phyloP scores from a whole-genome alignment of 2,113 vertebrate genomes.

The Oceanodroma tethys region DNA sequence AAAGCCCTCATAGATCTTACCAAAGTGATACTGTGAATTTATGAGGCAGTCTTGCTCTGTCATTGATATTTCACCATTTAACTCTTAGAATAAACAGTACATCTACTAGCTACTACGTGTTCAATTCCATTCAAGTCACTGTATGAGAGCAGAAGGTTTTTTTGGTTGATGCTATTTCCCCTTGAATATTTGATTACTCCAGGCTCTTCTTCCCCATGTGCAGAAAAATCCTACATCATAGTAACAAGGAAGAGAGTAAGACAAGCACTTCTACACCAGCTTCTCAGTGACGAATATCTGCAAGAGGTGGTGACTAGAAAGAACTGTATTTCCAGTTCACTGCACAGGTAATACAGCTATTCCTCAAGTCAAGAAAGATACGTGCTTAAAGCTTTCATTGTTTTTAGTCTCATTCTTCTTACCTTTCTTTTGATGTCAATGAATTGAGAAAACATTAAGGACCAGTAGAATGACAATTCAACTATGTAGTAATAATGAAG shows the following conservation, averaged over 20 bases:
- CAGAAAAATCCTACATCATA: background rate
- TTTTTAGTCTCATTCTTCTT: conserved; percentile 56
- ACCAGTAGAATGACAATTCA: conserved; percentile 96
- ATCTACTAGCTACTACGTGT: background rate
- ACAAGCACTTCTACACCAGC: background rate
- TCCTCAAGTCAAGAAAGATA: background rate
- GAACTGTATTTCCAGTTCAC: background rate
- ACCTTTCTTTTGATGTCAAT: conserved; percentile 99
- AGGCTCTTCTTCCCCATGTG: background rate
- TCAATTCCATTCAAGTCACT: background rate
- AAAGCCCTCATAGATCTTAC: background rate
- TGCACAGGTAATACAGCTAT: background rate
- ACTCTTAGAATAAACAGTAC: background rate
- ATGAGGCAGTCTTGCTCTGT: background rate
- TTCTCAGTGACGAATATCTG: background rate
- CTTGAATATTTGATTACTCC: background rate
- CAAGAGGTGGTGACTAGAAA: background rate
- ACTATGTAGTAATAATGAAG: conserved; percentile 96
- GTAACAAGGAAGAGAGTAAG: background rate
- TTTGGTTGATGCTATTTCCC: background rate
- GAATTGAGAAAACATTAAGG: conserved; percentile 96
- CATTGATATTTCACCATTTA: background rate
- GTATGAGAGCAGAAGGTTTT: background rate
- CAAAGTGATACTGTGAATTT: background rate
- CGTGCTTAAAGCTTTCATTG: background rate